Base-by-base conservation (phyloP, 2,797 vertebrate species). In the Oreortyx pictus region DNA sequence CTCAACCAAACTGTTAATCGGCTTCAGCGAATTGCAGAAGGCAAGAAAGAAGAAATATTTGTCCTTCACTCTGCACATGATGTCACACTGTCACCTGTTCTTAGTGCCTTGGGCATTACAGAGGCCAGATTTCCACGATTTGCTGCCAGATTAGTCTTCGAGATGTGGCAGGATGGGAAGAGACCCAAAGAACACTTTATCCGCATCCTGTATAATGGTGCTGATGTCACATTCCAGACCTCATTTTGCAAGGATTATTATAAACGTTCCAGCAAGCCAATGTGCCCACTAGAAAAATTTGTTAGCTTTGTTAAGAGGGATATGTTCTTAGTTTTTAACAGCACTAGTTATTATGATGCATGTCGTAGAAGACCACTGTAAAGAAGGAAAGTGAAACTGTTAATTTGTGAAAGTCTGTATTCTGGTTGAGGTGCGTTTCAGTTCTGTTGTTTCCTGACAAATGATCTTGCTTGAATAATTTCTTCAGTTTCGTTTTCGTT, bases 161-260 rank as follows among this genome's bases (percentile, higher is more conserved):
- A 99, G 97, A 96, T 99, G 80, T 99, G 99, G 99, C 98, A 98
- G 88, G 98, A 99, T 92, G 98, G 97, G 29, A 98, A 97, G 81
- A 97, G 96, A 73, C 96, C 97, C 19, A 96, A 96, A 17, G 97
- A 98, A 41, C 96, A 98, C 76, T 98, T 98, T 29, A 90, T 99
- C 77, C 98, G 99, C 64, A 97, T 99, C 81, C 98, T 99, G 35
- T 99, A 99, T 93, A 98, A 99, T 1, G 99, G 99, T 1, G 98
- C 98, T 31, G 99, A 99, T n/a, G 98, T 99, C 96, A 99, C 99
- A 9, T 99, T 98, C 97, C 98, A 98, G 91, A 99, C 99, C 19
- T 94, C 98, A 0, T 99, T 99, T 96, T 99, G 99, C 94, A 98
- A 95, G 80, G 94, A 98, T 65, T 97, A 98, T 44, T 96, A 98